Evolutionary conservation across 2,888 invertebrate species (phyloP).

Genomic region (Leptinotarsa peninsularis): DNA sequence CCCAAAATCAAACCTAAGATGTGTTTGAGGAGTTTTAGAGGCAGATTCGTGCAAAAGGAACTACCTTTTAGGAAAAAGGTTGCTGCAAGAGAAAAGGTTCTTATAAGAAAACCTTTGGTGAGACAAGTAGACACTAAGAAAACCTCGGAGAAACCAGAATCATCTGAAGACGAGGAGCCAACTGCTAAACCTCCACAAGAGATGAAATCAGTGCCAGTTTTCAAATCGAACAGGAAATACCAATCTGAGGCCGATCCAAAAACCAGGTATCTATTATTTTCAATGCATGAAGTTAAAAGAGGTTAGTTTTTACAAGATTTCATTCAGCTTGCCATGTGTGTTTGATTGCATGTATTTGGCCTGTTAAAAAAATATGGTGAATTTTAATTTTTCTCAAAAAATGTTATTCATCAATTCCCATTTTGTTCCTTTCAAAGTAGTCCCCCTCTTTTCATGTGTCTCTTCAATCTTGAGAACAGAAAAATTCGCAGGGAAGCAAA

Average conservation of each 20-base stretch:
- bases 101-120: conserved; percentile 31
- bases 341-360: too few relatives aligned
- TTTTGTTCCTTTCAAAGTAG: too few relatives aligned
- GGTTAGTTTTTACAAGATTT: too few relatives aligned
- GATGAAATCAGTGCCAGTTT: conserved; percentile 31
- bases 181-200: conserved; percentile 53
- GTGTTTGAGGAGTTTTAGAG: conserved; percentile 66
- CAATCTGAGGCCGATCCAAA: neutral
- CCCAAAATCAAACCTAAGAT: conserved; percentile 62
- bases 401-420: too few relatives aligned
- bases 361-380: too few relatives aligned
- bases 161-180: conserved; percentile 69
- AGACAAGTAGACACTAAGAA: conserved; percentile 35
- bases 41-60: conserved; percentile 63
- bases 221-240: neutral
- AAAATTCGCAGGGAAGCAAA: too few relatives aligned
- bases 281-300: neutral
- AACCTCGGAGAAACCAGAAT: conserved; percentile 38
- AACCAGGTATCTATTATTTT: conserved; percentile 5
- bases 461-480: too few relatives aligned
- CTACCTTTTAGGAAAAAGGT: conserved; percentile 54
- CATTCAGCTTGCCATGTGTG: too few relatives aligned
- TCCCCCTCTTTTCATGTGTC: too few relatives aligned
- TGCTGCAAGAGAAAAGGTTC: conserved; percentile 34
- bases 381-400: too few relatives aligned